A percentile compares a stretch with the other conserved stretches of the same genome.
Evolutionary conservation across 1,140 invertebrate genomes (phyloP).

Genomic region (Habropoda laboriosa): DNA sequence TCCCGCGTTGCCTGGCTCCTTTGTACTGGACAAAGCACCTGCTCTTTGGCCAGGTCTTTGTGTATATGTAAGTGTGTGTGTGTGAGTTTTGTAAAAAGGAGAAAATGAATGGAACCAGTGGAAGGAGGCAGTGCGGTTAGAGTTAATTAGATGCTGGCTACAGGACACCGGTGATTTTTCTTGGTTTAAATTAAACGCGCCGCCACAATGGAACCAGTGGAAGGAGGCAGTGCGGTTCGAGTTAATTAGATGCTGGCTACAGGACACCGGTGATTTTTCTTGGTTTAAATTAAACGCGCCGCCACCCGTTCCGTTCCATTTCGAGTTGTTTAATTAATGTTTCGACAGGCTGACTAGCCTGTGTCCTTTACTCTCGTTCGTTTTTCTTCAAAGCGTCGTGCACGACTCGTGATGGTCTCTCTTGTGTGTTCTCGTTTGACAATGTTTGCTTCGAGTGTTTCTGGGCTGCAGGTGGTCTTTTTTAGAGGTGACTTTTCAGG

Average conservation of each 20-base stretch:
- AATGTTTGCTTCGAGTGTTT: no score
- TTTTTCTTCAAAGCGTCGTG: background rate
- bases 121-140: slow-evolving; percentile 48
- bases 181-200: slow-evolving; percentile 44
- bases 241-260: slow-evolving; percentile 67
- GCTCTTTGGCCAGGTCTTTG: slow-evolving; percentile 57
- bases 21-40: slow-evolving; percentile 63
- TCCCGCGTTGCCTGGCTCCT: slow-evolving; percentile 41
- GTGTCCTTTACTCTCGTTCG: background rate
- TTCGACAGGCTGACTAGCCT: slow-evolving; percentile 9
- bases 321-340: slow-evolving; percentile 40
- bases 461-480: no score
- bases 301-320: background rate
- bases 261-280: slow-evolving; percentile 63
- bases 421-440: no score
- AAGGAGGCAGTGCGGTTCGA: slow-evolving; percentile 52
- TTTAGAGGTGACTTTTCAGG: no score
- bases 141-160: slow-evolving; percentile 67
- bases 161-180: slow-evolving; percentile 63
- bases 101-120: no score
- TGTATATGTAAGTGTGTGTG: no score
- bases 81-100: no score
- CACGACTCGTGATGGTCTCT: background rate
- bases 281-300: slow-evolving; percentile 39
- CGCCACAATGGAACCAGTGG: no score